Evolutionary conservation across 2,113 vertebrate genomes (phyloP).

Genomic region (Symphodus melops): DNA sequence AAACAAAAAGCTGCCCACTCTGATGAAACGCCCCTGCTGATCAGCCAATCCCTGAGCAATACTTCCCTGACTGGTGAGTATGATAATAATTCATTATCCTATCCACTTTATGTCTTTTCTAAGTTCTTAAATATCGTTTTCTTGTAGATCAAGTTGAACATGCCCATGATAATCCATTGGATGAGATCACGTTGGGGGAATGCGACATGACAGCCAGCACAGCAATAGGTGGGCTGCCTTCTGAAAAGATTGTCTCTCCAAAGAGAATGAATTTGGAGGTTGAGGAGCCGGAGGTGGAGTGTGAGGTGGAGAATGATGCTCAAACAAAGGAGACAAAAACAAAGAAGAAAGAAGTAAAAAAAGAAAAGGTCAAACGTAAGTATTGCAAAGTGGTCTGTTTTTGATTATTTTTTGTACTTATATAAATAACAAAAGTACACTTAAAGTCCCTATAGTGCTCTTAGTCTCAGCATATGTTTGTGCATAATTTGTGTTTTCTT

Average conservation of each 20-base stretch:
- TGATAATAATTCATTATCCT: not conserved
- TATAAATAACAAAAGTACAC: too few species aligned
- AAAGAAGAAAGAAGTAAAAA: conserved; percentile 74
- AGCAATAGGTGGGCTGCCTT: conserved; percentile 36
- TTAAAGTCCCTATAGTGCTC: too few species aligned
- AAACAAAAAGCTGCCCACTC: conserved; percentile 69
- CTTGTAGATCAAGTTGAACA: conserved; percentile 77
- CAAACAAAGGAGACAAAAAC: conserved; percentile 54
- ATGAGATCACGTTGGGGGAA: conserved; percentile 80
- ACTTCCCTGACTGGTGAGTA: conserved; percentile 79
- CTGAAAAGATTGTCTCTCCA: conserved; percentile 42
- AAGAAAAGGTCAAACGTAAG: conserved; percentile 71
- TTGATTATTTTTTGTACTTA: too few species aligned
- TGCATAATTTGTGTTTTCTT: too few species aligned
- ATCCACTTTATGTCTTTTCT: not conserved
- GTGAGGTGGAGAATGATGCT: conserved; percentile 33
- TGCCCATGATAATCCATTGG: conserved; percentile 80
- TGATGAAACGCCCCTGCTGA: conserved; percentile 80
- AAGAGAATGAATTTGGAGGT: conserved; percentile 66
- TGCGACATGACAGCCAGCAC: conserved; percentile 26
- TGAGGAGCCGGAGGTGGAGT: conserved; percentile 52
- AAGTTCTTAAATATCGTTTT: not conserved
- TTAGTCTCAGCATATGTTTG: too few species aligned
- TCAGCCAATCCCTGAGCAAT: conserved; percentile 80
- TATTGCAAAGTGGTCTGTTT: too few species aligned